Percentiles rank a stretch among this genome's conserved stretches.
Conservation (phyloP, 92 coral and sea anemone genomes). For the Siderastrea radians region DNA sequence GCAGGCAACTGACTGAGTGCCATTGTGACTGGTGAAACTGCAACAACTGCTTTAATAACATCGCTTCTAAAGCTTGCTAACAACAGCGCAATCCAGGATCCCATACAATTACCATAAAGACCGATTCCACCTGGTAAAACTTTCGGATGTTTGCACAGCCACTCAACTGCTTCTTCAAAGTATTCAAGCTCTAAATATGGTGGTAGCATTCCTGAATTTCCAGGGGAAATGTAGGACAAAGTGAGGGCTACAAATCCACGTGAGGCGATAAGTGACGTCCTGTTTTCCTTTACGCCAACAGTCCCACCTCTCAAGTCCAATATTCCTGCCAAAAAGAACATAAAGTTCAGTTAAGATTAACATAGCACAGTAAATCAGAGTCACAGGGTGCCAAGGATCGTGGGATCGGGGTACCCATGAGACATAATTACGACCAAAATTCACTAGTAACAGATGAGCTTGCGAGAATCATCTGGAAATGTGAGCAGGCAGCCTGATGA, state of each 20-base stretch:
- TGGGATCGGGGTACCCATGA: too few species aligned
- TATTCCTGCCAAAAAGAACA: background rate
- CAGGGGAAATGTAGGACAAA: background rate
- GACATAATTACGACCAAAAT: too few species aligned
- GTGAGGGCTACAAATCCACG: conserved; percentile 1
- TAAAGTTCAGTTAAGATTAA: background rate
- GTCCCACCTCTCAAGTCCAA: background rate
- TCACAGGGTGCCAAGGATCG: too few species aligned
- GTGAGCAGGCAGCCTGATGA: too few species aligned
- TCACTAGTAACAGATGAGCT: too few species aligned
- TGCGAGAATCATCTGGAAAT: too few species aligned
- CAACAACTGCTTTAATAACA: background rate
- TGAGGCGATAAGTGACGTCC: background rate
- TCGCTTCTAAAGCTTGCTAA: conserved; percentile 3
- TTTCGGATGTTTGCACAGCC: conserved; percentile 6
- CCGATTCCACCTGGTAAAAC: background rate
- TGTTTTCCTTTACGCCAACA: background rate
- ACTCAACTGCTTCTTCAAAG: conserved; percentile 10
- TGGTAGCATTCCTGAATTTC: background rate
- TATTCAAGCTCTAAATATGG: background rate
- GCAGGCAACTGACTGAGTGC: background rate
- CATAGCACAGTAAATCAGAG: too few species aligned
- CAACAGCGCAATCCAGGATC: background rate
- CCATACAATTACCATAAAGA: background rate
- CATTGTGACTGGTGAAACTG: background rate